Evolutionary conservation across 2,113 vertebrate species (phyloP), one percentile per base, ranked within the genome.

Genomic region (Anas platyrhynchos): DNA sequence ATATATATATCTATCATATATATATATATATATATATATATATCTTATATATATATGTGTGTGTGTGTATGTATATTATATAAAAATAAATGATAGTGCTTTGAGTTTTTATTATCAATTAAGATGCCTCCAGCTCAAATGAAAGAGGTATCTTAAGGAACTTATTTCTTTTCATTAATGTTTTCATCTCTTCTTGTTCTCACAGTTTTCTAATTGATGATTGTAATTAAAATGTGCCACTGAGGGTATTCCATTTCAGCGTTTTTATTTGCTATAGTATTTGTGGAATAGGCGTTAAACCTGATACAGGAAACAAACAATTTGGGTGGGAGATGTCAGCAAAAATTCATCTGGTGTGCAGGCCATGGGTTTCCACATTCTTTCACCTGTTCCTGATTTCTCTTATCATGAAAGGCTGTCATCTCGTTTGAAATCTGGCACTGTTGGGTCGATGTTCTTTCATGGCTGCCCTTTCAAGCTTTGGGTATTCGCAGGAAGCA

Each of bases 341-440:
- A 1, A 82, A 71, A 91, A 22, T 44, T 78, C 88, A 84, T 94
- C 81, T 97, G 91, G 94, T 87, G 54, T 92, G 77, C 94, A 95
- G 94, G 48, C 89, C 65, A 22, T 2, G 7, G 4, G 72, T 74
- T 89, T 88, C 72, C 73, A 66, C 55, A 52, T 88, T 88, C 48
- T 91, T 96, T 94, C 81, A 93, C 93, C 89, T 95, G 54, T 83
- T 92, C 69, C 81, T 89, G 77, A 81, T 96, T 74, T 61, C 48
- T 83, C n/a, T 86, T 23, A 75, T 78, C 61, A 62, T 79, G 84
- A 93, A 93, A 94, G 77, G 43, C 89, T 82, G 77, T 93, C 76
- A 59, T 93, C 66, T 79, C 68, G 22, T 84, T 93, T 95, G 86
- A 84, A 88, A 58, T 95, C 43, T 91, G 52, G 26, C 69, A 20